phyloP scores from a whole-genome alignment of 2,797 vertebrate species.

The Acrossocheilus wenchowensis region DNA sequence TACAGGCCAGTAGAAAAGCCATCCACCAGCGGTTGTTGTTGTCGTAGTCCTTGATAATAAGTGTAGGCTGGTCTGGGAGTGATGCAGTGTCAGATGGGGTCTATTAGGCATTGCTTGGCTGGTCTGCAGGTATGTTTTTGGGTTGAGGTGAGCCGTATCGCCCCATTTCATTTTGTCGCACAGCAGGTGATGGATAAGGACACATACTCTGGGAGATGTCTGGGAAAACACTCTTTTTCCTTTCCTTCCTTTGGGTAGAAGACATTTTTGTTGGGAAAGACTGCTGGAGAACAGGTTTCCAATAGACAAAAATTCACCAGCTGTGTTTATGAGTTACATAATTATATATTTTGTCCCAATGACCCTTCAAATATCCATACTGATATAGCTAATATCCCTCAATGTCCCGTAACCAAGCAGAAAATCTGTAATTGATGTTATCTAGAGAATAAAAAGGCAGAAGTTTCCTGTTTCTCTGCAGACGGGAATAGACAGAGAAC shows the following conservation, averaged over 20 bases:
- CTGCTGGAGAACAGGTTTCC: neutral
- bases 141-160: constrained; percentile 53
- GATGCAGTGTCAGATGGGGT: constrained; percentile 66
- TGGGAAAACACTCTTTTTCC: constrained; percentile 41
- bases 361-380: constrained; percentile 18
- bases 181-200: constrained; percentile 72
- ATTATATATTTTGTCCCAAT: constrained; percentile 24
- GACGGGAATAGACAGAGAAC: neutral
- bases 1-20: constrained; percentile 74
- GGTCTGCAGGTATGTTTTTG: constrained; percentile 67
- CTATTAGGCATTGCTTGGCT: constrained; percentile 74
- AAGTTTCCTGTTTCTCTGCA: constrained; percentile 25
- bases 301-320: constrained; percentile 9
- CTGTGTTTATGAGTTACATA: constrained; percentile 42
- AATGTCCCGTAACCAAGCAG: constrained; percentile 39
- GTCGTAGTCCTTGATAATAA: constrained; percentile 70
- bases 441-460: constrained; percentile 43
- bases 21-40: constrained; percentile 68
- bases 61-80: constrained; percentile 69
- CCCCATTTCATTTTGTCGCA: constrained; percentile 78
- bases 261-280: neutral
- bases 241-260: constrained; percentile 22
- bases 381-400: constrained; percentile 45
- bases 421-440: constrained; percentile 57
- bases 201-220: constrained; percentile 33